phyloP scores from a whole-genome alignment of 1,140 invertebrate genomes.

The Drosophila dunni region DNA sequence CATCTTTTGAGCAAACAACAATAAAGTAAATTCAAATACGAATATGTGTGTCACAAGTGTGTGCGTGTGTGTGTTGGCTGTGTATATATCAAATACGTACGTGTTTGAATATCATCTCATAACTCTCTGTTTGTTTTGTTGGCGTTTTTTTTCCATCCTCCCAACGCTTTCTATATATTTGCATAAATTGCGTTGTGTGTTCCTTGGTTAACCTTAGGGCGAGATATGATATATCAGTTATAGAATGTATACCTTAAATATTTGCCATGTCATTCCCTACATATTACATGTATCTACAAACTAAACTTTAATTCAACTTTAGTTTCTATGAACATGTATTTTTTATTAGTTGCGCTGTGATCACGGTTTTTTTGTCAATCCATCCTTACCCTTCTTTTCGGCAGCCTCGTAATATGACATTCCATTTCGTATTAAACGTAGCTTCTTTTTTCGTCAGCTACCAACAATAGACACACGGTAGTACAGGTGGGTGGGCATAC shows the following conservation, averaged over 20 bases:
- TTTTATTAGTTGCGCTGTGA: background rate
- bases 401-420: constrained; percentile 19
- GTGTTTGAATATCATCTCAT: constrained; percentile 40
- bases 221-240: constrained; percentile 30
- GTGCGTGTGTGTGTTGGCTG: background rate
- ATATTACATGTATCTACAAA: background rate
- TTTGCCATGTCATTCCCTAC: background rate
- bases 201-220: constrained; percentile 25
- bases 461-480: background rate
- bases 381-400: background rate
- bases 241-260: constrained; percentile 16
- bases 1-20: constrained; percentile 36
- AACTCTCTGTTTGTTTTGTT: constrained; percentile 26
- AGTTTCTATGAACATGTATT: background rate
- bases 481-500: background rate
- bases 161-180: constrained; percentile 6
- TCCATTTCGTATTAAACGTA: constrained; percentile 14
- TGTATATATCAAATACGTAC: constrained; percentile 15
- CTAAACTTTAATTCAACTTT: background rate
- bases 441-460: background rate
- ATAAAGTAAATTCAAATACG: constrained; percentile 27
- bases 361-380: background rate
- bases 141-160: constrained; percentile 6
- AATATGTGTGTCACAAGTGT: constrained; percentile 9
- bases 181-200: constrained; percentile 42